Evolutionary conservation across 2,113 vertebrate species (phyloP).

Genomic region (Penelope pileata): DNA sequence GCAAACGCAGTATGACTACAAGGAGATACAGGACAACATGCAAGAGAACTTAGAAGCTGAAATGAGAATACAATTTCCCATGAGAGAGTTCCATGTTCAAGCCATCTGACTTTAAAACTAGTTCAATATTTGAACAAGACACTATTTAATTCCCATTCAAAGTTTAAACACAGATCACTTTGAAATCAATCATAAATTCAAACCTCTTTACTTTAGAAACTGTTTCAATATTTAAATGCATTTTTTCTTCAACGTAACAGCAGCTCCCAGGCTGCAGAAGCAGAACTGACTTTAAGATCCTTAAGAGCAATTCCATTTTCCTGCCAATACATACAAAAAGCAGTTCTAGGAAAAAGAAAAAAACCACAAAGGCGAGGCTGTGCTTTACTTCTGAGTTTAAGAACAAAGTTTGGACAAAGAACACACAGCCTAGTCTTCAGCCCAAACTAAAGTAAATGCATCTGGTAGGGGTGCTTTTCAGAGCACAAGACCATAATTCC

Average conservation of each 20-base stretch:
- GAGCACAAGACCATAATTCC: not conserved
- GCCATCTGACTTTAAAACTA: constrained; percentile 72
- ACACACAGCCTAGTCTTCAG: constrained; percentile 37
- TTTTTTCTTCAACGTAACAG: constrained; percentile 18
- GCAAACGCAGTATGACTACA: constrained; percentile 24
- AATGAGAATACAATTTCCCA: constrained; percentile 69
- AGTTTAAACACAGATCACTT: constrained; percentile 53
- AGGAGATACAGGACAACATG: constrained; percentile 49
- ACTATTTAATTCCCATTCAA: constrained; percentile 66
- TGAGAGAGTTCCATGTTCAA: constrained; percentile 46
- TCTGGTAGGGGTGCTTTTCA: not conserved
- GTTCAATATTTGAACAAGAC: constrained; percentile 72
- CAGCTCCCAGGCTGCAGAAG: constrained; percentile 36
- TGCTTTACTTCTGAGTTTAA: constrained; percentile 60
- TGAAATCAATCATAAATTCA: constrained; percentile 60
- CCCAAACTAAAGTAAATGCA: not conserved
- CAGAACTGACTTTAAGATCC: constrained; percentile 41
- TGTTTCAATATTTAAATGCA: constrained; percentile 54
- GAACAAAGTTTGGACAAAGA: constrained; percentile 45
- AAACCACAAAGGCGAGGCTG: constrained; percentile 48
- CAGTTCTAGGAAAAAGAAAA: constrained; percentile 52
- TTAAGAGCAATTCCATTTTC: constrained; percentile 42
- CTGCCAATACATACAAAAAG: constrained; percentile 37
- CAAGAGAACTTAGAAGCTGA: constrained; percentile 24
- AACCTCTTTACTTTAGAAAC: constrained; percentile 56